A percentile compares a stretch with the other conserved stretches of the same genome.
Evolutionary conservation across 2,797 vertebrate species (phyloP).

Genomic region (Sorex maritimensis): DNA sequence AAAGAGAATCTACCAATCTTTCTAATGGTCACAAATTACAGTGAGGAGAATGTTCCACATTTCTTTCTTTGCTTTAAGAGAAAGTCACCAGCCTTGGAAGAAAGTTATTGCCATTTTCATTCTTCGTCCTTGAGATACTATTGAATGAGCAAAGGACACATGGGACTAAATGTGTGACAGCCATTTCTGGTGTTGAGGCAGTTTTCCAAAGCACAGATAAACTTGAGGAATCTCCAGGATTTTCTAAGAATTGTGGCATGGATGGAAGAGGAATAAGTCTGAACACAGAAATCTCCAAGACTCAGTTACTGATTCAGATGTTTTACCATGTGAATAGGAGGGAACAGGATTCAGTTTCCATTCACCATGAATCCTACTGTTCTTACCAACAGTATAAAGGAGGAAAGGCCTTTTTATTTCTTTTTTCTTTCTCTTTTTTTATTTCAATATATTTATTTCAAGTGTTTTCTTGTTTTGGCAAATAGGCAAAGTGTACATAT

Average conservation of each 20-base stretch:
- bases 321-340: neutral
- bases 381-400: neutral
- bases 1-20: slow-evolving; percentile 59
- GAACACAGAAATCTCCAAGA: neutral
- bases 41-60: neutral
- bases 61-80: slow-evolving; percentile 60
- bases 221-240: slow-evolving; percentile 55
- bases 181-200: neutral
- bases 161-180: neutral
- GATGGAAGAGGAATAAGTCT: neutral
- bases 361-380: neutral
- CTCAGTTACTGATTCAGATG: neutral
- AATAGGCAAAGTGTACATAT: too few species aligned
- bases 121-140: neutral
- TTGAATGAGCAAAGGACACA: neutral
- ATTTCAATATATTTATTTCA: too few species aligned
- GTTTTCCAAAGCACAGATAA: neutral
- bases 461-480: too few species aligned
- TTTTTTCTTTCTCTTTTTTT: too few species aligned
- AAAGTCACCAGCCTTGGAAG: neutral
- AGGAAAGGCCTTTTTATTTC: neutral
- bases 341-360: slow-evolving; percentile 5
- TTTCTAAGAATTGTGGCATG: slow-evolving; percentile 57
- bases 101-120: slow-evolving; percentile 30
- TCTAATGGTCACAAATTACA: slow-evolving; percentile 68